phyloP scores from a whole-genome alignment of 2,113 vertebrate genomes.

The Elanus axillaris region DNA sequence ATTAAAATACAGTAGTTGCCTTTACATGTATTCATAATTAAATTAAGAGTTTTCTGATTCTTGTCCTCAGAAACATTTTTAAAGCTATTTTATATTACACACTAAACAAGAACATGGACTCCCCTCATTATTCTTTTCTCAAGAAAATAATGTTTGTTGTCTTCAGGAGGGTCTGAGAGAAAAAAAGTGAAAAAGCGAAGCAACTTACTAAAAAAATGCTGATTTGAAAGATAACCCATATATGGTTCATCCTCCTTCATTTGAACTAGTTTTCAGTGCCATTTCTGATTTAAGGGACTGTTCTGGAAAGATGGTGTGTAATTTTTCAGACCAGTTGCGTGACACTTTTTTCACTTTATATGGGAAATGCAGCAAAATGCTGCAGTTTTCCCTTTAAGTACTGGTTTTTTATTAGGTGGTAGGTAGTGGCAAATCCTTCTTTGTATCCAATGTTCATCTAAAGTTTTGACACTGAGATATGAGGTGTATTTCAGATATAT shows the following conservation, averaged over 20 bases:
- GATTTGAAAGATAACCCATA: not conserved
- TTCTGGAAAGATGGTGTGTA: not conserved
- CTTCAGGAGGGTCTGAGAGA: not conserved
- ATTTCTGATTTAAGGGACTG: not conserved
- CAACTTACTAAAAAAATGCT: not conserved
- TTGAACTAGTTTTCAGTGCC: not conserved
- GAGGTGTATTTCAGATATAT: conserved; percentile 46
- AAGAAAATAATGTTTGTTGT: not conserved
- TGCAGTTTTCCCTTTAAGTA: not conserved
- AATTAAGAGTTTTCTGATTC: not conserved
- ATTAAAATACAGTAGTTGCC: not conserved
- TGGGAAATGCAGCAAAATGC: not conserved
- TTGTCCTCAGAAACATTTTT: not conserved
- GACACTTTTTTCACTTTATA: not conserved
- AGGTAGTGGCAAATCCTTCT: not conserved
- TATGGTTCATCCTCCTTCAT: not conserved
- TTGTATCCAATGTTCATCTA: not conserved
- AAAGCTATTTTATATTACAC: not conserved
- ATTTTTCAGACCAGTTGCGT: not conserved
- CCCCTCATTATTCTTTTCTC: not conserved
- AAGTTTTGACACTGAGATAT: not conserved
- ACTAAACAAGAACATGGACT: not conserved
- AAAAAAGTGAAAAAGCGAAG: not conserved
- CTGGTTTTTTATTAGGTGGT: not conserved
- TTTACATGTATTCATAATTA: not conserved